Base-by-base conservation (phyloP, 1,140 invertebrate species). In the Papilio polytes region DNA sequence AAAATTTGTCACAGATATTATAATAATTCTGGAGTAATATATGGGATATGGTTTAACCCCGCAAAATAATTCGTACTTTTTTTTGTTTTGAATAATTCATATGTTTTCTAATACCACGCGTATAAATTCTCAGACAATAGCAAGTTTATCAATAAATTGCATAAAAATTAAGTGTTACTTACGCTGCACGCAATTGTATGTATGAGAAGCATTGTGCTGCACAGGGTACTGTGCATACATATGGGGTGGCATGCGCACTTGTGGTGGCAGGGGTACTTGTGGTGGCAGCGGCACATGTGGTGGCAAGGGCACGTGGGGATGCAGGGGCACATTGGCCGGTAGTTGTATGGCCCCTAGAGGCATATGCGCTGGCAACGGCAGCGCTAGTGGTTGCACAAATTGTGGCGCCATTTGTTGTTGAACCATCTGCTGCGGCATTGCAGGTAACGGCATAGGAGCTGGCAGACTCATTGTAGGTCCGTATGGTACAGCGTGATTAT, bases 401-500 rank as follows among this genome's bases (percentile, higher is more conserved):
- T 83, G 70, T n/a, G 81, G 84, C 59, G 81, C 83, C 84, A 89
- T 85, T 36, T 82, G 84, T 51, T 81, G 86, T 12, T 78, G 80
- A 18, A 77, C 76, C 59, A 85, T 82, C 46, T 81, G 78, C 44
- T 80, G 83, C 41, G 82, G 80, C 53, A 84, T 36, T 18, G 78
- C 31, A 80, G 74, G 78, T 73, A 81, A 44, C 26, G 85, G 80
- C 18, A 83, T 66, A 41, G 76, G 44, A 20, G 18, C 53, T 20
- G 53, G 53, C 53, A 56, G n/a, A 8, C n/a, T 1, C 4, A 56
- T 7, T 56, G 53, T 1, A 1, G 18, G 46, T 4, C 10, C 13
- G 13, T 15, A 20, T 9, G 53, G n/a, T 56, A 20, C n/a, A 20
- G 18, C 18, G 53, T 56, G 48, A 15, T 56, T 56, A 56, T 56